These are phyloP conservation scores for Cotesia glomerata DNA, from an alignment of 1,140 invertebrate species.

Conservation along the genomic window DNA sequence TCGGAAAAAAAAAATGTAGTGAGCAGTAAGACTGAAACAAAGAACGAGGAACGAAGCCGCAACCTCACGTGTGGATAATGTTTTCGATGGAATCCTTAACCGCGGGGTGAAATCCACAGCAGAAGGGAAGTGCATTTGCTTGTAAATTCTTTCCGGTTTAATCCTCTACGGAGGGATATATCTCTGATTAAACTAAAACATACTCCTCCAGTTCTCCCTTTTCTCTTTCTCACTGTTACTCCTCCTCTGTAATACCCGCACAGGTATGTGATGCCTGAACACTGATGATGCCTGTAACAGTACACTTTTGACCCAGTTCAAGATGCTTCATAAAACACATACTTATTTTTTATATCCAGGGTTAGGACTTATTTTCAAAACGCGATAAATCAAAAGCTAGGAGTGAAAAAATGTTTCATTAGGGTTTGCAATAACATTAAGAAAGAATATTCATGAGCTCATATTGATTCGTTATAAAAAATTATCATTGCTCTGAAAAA, in stretches of 20 bases:
- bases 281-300: background rate
- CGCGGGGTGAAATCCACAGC: slow-evolving; percentile 15
- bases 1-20: background rate
- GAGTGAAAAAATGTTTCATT: background rate
- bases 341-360: no score
- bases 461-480: no score
- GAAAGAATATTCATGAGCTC: no score
- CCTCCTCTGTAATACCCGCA: background rate
- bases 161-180: slow-evolving; percentile 7
- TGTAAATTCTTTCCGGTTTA: slow-evolving; percentile 30
- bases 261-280: background rate
- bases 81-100: slow-evolving; percentile 4
- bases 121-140: slow-evolving; percentile 28
- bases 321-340: background rate
- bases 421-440: no score
- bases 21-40: background rate
- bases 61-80: background rate
- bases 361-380: background rate
- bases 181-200: slow-evolving; percentile 12
- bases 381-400: background rate
- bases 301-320: slow-evolving; percentile 17
- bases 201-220: background rate
- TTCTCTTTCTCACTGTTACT: no score
- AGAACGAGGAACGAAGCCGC: background rate
- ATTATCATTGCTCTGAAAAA: no score